These are phyloP conservation scores for Drosophila busckii DNA, from an alignment of 1,140 invertebrate genomes.

Conservation along the genomic window DNA sequence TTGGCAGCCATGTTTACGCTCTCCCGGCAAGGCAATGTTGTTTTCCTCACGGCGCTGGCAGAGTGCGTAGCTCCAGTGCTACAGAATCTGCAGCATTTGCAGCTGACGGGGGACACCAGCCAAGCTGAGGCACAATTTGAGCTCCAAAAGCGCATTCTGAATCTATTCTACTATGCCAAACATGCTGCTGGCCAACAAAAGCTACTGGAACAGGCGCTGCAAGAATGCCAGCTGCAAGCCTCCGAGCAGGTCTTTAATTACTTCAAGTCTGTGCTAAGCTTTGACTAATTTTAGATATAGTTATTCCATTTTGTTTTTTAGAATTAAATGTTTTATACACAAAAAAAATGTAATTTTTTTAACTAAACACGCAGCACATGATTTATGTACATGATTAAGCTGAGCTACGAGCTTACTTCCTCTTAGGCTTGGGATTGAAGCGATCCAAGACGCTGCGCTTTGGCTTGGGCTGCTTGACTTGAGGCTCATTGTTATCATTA, in stretches of 20 bases:
- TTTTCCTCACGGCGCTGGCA: constrained; percentile 45
- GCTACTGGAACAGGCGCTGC: constrained; percentile 14
- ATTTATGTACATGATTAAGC: background rate
- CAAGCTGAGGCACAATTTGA: constrained; percentile 41
- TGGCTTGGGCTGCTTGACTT: constrained; percentile 19
- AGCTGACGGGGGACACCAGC: constrained; percentile 35
- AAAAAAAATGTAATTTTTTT: constrained; percentile 1
- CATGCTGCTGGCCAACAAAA: background rate
- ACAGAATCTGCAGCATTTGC: constrained; percentile 41
- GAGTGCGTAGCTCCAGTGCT: constrained; percentile 15
- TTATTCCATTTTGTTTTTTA: background rate
- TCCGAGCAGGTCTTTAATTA: constrained; percentile 38
- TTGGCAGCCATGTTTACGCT: constrained; percentile 59
- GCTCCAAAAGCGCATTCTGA: constrained; percentile 60
- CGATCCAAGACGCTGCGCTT: constrained; percentile 59
- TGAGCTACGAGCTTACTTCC: constrained; percentile 36
- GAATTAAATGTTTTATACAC: background rate
- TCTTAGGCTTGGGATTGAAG: constrained; percentile 56
- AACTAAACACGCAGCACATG: background rate
- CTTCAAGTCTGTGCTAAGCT: constrained; percentile 46
- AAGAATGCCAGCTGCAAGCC: constrained; percentile 13
- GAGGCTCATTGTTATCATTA: constrained; percentile 3
- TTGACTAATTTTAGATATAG: constrained; percentile 2
- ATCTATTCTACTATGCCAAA: constrained; percentile 62
- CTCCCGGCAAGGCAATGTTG: constrained; percentile 55